Evolutionary conservation across 2,888 invertebrate genomes (phyloP).

Genomic region (Trissoscelio sp.): DNA sequence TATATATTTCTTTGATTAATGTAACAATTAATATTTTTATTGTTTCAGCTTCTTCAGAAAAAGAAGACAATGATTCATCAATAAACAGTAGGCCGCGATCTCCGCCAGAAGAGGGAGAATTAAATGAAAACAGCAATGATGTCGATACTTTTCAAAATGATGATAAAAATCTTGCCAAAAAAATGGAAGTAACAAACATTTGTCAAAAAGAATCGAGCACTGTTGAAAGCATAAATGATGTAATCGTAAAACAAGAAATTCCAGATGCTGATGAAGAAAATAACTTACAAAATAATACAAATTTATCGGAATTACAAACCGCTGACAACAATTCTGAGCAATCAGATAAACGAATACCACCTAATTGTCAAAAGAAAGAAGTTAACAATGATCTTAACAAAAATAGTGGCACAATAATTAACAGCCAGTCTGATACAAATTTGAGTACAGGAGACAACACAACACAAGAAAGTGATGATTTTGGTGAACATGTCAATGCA

Average conservation of each 20-base stretch:
- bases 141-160: background rate
- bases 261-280: background rate
- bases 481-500: slow-evolving; percentile 20
- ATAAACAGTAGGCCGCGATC: background rate
- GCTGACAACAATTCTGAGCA: background rate
- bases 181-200: background rate
- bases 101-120: background rate
- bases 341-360: background rate
- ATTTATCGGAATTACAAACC: background rate
- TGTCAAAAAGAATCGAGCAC: background rate
- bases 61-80: background rate
- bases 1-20: too few relatives aligned
- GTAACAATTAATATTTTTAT: too few relatives aligned
- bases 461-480: slow-evolving; percentile 37
- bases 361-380: background rate
- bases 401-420: background rate
- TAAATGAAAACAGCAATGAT: background rate
- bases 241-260: slow-evolving; percentile 27
- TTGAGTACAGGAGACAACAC: background rate
- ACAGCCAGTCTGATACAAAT: background rate
- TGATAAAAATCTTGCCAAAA: background rate
- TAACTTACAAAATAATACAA: background rate
- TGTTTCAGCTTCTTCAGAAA: slow-evolving; percentile 23
- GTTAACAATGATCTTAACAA: background rate
- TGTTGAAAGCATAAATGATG: background rate